These are phyloP conservation scores for Drosophila miranda DNA, from an alignment of 1,140 invertebrate species.

Conservation along the genomic window DNA sequence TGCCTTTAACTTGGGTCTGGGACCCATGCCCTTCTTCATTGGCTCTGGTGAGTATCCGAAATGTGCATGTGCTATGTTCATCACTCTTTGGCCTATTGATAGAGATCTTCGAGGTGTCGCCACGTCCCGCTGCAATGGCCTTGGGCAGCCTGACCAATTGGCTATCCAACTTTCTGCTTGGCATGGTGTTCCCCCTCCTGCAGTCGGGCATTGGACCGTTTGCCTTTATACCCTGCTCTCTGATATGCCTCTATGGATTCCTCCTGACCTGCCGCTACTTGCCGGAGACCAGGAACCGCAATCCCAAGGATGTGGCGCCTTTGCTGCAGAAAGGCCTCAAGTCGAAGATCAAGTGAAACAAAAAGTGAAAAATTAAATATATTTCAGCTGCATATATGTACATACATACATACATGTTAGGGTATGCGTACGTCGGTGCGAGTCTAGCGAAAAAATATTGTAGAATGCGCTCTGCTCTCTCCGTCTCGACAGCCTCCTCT, in stretches of 20 bases:
- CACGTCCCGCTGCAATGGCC: slow-evolving; percentile 91
- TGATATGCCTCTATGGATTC: slow-evolving; percentile 83
- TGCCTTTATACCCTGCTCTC: slow-evolving; percentile 87
- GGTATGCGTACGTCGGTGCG: neutral
- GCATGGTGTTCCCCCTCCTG: slow-evolving; percentile 88
- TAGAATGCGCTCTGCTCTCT: slow-evolving; percentile 6
- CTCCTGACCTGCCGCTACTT: slow-evolving; percentile 86
- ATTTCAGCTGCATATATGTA: too few species aligned
- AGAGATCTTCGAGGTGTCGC: slow-evolving; percentile 92
- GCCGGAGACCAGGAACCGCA: slow-evolving; percentile 87
- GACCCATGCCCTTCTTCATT: slow-evolving; percentile 93
- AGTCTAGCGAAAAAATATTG: neutral
- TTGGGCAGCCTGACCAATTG: slow-evolving; percentile 93
- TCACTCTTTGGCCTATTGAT: slow-evolving; percentile 22
- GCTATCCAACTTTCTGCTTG: slow-evolving; percentile 92
- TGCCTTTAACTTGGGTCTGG: slow-evolving; percentile 90
- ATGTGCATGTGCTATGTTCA: neutral
- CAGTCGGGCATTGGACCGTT: slow-evolving; percentile 85
- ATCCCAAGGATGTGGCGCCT: slow-evolving; percentile 84
- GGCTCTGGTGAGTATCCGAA: slow-evolving; percentile 36
- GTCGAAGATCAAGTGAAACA: slow-evolving; percentile 67
- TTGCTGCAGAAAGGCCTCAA: slow-evolving; percentile 82
- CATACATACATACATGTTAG: too few species aligned
- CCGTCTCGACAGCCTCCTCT: neutral
- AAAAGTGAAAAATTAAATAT: too few species aligned